These are phyloP conservation scores for Bergia puertoricense DNA, from an alignment of 92 coral and sea anemone genomes.

Conservation along the genomic window DNA sequence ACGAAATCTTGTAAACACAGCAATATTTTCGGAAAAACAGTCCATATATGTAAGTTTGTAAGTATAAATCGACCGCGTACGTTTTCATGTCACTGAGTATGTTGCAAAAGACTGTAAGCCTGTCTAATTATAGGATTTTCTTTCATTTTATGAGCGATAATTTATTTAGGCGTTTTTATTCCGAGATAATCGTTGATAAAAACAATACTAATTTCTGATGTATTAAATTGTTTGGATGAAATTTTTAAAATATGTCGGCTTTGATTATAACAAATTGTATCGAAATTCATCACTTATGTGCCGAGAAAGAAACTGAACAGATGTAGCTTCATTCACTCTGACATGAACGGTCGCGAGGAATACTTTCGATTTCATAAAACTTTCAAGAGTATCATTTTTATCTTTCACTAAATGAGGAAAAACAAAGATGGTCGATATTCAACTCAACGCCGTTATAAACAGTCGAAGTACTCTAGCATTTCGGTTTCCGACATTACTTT, in stretches of 20 bases:
- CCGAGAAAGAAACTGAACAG: not conserved
- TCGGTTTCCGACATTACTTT: not conserved
- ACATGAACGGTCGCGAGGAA: not conserved
- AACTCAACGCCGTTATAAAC: not conserved
- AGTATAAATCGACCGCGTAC: not conserved
- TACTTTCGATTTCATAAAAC: not conserved
- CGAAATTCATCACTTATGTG: constrained; percentile 18
- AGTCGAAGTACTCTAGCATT: not conserved
- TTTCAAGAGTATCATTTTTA: not conserved
- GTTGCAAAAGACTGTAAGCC: not conserved
- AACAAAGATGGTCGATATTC: not conserved
- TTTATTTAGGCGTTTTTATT: constrained; percentile 28
- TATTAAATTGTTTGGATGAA: constrained; percentile 18
- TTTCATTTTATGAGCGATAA: constrained; percentile 32
- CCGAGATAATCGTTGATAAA: constrained; percentile 4
- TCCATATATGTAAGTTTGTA: not conserved
- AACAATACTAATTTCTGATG: not conserved
- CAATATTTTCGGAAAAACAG: not conserved
- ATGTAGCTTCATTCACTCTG: not conserved
- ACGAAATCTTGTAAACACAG: constrained; percentile 11
- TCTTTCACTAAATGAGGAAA: not conserved
- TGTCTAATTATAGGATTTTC: constrained; percentile 13
- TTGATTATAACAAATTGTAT: not conserved
- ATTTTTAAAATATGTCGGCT: not conserved
- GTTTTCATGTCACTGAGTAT: not conserved